Conservation (phyloP, 2,888 invertebrate genomes). For the Caenorhabditis panamensis region DNA sequence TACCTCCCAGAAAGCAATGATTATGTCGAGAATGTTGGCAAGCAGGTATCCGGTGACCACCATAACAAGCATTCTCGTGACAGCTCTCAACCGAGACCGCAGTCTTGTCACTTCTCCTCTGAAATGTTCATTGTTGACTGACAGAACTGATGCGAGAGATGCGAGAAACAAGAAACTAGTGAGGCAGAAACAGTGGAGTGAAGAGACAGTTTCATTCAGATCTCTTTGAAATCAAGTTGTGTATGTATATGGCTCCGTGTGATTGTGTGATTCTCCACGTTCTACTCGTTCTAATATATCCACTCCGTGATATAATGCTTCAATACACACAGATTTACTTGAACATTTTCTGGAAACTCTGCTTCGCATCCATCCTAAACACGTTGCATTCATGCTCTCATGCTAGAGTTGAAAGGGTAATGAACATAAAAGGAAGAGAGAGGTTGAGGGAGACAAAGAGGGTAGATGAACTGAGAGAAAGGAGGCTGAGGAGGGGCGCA, state of each 20-base stretch:
- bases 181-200: slow-evolving; percentile 33
- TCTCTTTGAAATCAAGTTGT: slow-evolving; percentile 19
- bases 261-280: not conserved
- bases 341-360: slow-evolving; percentile 55
- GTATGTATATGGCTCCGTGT: slow-evolving; percentile 23
- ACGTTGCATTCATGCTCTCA: slow-evolving; percentile 46
- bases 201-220: slow-evolving; percentile 9
- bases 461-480: slow-evolving; percentile 34
- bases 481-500: slow-evolving; percentile 19
- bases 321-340: slow-evolving; percentile 53
- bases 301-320: slow-evolving; percentile 6
- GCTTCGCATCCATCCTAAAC: slow-evolving; percentile 57
- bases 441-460: slow-evolving; percentile 1
- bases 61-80: slow-evolving; percentile 74
- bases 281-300: slow-evolving; percentile 1
- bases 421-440: slow-evolving; percentile 26
- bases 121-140: slow-evolving; percentile 28
- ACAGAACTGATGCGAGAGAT: not conserved
- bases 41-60: slow-evolving; percentile 70
- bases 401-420: slow-evolving; percentile 14
- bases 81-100: slow-evolving; percentile 69
- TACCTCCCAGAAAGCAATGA: slow-evolving; percentile 71
- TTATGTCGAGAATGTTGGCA: slow-evolving; percentile 71
- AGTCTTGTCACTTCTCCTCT: slow-evolving; percentile 71
- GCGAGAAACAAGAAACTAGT: not conserved